Conservation (phyloP, 2,113 vertebrate species). For the Chiloscyllium plagiosum region DNA sequence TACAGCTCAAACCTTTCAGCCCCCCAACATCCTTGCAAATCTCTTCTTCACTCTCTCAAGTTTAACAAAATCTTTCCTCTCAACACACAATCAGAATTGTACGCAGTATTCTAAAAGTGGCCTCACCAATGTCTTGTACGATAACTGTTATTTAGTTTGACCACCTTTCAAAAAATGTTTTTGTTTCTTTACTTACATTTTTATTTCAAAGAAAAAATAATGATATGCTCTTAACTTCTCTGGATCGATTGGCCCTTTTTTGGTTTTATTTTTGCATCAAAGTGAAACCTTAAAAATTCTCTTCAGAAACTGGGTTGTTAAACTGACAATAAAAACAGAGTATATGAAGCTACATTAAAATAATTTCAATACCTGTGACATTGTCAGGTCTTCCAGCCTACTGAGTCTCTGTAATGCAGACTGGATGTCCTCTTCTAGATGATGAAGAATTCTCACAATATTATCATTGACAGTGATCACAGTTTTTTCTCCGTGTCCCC, state of each 20-base stretch:
- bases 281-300: not conserved
- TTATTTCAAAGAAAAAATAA: not conserved
- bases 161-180: not conserved
- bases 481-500: not conserved
- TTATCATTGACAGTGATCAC: conserved; percentile 24
- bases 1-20: too few relatives aligned
- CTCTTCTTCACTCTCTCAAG: too few relatives aligned
- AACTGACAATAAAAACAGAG: not conserved
- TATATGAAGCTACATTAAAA: not conserved
- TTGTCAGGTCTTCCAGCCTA: conserved; percentile 61
- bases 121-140: too few relatives aligned
- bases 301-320: not conserved
- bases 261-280: not conserved
- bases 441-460: conserved; percentile 62
- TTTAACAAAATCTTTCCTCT: too few relatives aligned
- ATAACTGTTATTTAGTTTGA: not conserved
- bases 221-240: not conserved
- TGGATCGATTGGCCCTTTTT: not conserved
- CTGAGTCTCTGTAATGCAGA: conserved; percentile 69
- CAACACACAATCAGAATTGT: too few relatives aligned
- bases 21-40: too few relatives aligned
- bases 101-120: too few relatives aligned
- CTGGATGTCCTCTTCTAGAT: conserved; percentile 74
- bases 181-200: not conserved
- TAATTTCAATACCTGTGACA: conserved; percentile 55